These are phyloP conservation scores for Siphamia tubifer DNA, from an alignment of 2,113 vertebrate species.

Conservation along the genomic window DNA sequence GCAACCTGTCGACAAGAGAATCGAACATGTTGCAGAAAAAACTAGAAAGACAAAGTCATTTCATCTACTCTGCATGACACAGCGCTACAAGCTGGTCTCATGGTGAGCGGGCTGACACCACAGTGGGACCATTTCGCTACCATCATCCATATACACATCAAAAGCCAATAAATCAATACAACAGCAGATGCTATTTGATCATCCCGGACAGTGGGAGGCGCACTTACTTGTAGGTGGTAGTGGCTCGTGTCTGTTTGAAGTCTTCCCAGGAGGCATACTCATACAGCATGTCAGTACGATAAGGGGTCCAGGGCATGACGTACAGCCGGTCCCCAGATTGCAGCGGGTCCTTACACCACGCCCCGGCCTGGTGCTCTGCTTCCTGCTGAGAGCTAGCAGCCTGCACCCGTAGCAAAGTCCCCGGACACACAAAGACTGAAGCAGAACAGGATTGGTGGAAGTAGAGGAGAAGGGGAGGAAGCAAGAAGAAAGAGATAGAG, in stretches of 20 bases:
- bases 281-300: conserved; percentile 91
- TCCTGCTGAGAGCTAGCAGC: conserved; percentile 88
- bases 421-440: conserved; percentile 95
- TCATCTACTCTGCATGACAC: conserved; percentile 20
- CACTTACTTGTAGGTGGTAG: conserved; percentile 89
- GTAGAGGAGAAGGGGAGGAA: conserved; percentile 28
- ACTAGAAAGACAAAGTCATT: conserved; percentile 1
- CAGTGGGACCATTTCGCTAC: conserved; percentile 24
- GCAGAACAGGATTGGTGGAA: conserved; percentile 5
- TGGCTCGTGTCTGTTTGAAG: conserved; percentile 86
- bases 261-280: conserved; percentile 94
- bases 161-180: conserved; percentile 60
- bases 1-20: conserved; percentile 77
- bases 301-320: conserved; percentile 95
- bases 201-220: conserved; percentile 54
- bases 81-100: conserved; percentile 16
- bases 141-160: conserved; percentile 43
- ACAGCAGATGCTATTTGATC: conserved; percentile 58
- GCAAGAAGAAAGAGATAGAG: conserved; percentile 24
- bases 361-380: conserved; percentile 90
- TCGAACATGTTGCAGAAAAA: neutral
- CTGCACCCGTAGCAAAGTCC: conserved; percentile 87
- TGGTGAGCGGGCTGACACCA: conserved; percentile 22
- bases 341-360: conserved; percentile 95
- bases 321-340: conserved; percentile 94